A percentile compares a stretch with the other conserved stretches of the same genome.
Conservation (phyloP, 2,888 invertebrate genomes). For the Schizotus pectinicornis region DNA sequence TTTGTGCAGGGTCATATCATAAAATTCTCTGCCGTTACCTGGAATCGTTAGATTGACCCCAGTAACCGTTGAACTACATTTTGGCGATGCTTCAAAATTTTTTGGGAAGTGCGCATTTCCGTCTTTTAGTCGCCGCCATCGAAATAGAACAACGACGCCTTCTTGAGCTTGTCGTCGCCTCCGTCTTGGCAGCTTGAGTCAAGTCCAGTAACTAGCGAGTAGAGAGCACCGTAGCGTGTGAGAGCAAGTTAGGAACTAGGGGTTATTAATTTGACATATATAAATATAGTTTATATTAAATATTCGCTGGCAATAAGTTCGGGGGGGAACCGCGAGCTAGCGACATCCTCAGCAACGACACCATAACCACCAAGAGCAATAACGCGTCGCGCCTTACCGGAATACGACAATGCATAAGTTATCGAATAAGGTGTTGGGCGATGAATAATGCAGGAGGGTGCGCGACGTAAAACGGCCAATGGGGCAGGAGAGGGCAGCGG, state of each 20-base stretch:
- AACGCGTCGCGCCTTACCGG: constrained; percentile 2
- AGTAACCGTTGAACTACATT: too few species aligned
- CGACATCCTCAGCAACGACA: constrained; percentile 33
- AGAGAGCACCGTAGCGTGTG: constrained; percentile 43
- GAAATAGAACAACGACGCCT: constrained; percentile 13
- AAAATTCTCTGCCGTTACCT: too few species aligned
- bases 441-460: constrained; percentile 33
- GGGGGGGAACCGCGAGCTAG: constrained; percentile 46
- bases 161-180: constrained; percentile 8
- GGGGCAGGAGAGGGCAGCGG: constrained; percentile 42
- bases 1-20: too few species aligned
- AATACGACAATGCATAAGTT: constrained; percentile 12
- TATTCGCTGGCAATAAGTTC: constrained; percentile 57
- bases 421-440: background rate
- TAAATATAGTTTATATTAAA: constrained; percentile 55
- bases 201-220: constrained; percentile 16
- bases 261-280: constrained; percentile 55
- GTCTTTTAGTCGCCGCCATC: constrained; percentile 8
- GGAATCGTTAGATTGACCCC: too few species aligned
- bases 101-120: background rate
- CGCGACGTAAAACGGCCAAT: constrained; percentile 31
- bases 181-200: constrained; percentile 19
- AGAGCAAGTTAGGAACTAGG: constrained; percentile 44
- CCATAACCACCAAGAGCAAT: background rate
- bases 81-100: too few species aligned